Evolutionary conservation across 2,113 vertebrate genomes (phyloP).

Genomic region (Grammomys dolichurus): DNA sequence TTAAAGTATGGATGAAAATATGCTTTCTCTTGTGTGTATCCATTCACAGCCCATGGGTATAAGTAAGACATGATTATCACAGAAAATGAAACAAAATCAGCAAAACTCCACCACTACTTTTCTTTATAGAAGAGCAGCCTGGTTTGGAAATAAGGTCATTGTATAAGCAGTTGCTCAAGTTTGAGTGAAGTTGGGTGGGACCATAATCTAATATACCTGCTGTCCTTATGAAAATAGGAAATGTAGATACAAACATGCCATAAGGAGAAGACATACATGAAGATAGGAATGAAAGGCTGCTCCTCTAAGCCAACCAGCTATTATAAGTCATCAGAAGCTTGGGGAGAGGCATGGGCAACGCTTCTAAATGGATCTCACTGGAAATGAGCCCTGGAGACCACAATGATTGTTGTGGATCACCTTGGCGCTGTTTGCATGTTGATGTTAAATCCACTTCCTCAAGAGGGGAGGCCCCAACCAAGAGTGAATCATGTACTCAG

Average conservation of each 20-base stretch:
- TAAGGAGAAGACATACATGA: neutral
- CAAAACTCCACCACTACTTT: neutral
- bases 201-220: neutral
- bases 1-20: neutral
- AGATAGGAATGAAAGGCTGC: neutral
- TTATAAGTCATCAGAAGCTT: too few species aligned
- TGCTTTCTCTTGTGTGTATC: neutral
- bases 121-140: constrained; percentile 27
- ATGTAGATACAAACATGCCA: neutral
- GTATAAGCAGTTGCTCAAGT: neutral
- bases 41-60: neutral
- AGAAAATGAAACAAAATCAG: constrained; percentile 46
- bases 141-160: neutral
- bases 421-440: too few species aligned
- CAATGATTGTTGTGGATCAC: too few species aligned
- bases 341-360: too few species aligned
- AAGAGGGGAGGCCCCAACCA: too few species aligned
- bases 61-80: constrained; percentile 14
- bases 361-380: neutral
- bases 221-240: neutral
- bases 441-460: too few species aligned
- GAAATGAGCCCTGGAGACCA: neutral
- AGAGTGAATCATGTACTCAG: too few species aligned
- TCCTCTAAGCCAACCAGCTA: neutral
- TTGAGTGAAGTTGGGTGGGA: neutral